A percentile compares a stretch with the other conserved stretches of the same genome.
These are phyloP conservation scores for Odontothrips loti DNA, from an alignment of 2,888 invertebrate genomes.

Conservation along the genomic window DNA sequence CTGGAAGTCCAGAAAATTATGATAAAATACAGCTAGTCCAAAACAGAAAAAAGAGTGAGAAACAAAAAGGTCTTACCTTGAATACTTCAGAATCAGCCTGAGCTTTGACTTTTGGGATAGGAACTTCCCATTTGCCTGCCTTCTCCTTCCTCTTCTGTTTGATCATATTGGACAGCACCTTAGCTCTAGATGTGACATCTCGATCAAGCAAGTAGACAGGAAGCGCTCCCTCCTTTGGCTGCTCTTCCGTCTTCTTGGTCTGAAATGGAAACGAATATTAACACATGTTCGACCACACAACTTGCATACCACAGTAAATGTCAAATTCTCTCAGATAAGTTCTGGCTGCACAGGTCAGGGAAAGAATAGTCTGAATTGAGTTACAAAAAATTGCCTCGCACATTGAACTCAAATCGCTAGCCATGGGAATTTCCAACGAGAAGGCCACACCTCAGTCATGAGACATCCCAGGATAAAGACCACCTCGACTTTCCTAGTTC, in stretches of 20 bases:
- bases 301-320: background rate
- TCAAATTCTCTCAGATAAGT: background rate
- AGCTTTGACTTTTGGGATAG: constrained; percentile 95
- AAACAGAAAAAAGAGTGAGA: background rate
- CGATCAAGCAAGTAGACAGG: constrained; percentile 97
- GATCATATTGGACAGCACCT: constrained; percentile 97
- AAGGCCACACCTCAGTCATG: constrained; percentile 47
- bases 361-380: constrained; percentile 86
- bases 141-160: constrained; percentile 99
- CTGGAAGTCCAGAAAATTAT: background rate
- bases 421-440: constrained; percentile 65
- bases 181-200: constrained; percentile 88
- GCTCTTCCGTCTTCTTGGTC: constrained; percentile 74
- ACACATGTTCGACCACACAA: background rate
- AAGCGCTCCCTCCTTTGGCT: constrained; percentile 83
- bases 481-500: constrained; percentile 38
- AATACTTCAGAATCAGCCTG: constrained; percentile 97
- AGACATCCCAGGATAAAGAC: constrained; percentile 53
- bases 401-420: constrained; percentile 71
- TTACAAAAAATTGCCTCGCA: constrained; percentile 65
- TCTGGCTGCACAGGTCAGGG: constrained; percentile 50
- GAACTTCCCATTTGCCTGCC: constrained; percentile 99
- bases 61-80: constrained; percentile 48
- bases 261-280: constrained; percentile 43
- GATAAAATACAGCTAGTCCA: background rate